These are phyloP conservation scores for Penaeus monodon DNA, from an alignment of 2,888 invertebrate genomes.

Conservation along the genomic window DNA sequence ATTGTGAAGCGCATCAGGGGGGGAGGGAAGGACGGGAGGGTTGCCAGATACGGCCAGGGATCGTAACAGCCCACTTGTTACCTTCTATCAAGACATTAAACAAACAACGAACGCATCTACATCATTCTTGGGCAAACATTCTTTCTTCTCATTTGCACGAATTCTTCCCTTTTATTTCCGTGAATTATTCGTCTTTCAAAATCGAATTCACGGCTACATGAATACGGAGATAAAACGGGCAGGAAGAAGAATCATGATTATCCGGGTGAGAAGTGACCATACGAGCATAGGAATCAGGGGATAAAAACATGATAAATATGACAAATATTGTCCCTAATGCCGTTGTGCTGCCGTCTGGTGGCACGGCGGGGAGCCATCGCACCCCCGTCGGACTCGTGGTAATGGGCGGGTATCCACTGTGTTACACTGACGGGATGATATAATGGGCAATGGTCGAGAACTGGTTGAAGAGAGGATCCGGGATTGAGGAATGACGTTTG, in stretches of 20 bases:
- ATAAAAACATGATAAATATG: constrained; percentile 35
- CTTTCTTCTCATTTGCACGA: no score
- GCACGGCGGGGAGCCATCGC: neutral
- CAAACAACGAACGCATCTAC: no score
- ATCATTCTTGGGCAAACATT: no score
- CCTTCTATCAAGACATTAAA: neutral
- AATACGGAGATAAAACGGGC: neutral
- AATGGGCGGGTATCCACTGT: constrained; percentile 1
- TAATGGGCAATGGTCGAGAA: neutral
- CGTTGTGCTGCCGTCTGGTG: constrained; percentile 23
- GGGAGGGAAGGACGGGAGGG: neutral
- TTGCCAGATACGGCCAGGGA: neutral
- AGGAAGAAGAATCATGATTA: neutral
- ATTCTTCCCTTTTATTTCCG: no score
- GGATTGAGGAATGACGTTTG: neutral
- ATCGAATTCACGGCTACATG: neutral
- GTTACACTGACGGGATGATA: neutral
- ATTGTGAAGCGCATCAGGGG: constrained; percentile 27
- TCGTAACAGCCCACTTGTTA: neutral
- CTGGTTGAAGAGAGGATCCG: neutral
- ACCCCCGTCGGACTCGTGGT: neutral
- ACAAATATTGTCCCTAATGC: constrained; percentile 23
- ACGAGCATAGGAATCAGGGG: neutral
- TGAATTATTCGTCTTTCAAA: no score
- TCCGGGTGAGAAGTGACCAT: neutral